These are phyloP conservation scores for Temnothorax unifasciatus DNA, from an alignment of 2,888 invertebrate species.

Conservation along the genomic window DNA sequence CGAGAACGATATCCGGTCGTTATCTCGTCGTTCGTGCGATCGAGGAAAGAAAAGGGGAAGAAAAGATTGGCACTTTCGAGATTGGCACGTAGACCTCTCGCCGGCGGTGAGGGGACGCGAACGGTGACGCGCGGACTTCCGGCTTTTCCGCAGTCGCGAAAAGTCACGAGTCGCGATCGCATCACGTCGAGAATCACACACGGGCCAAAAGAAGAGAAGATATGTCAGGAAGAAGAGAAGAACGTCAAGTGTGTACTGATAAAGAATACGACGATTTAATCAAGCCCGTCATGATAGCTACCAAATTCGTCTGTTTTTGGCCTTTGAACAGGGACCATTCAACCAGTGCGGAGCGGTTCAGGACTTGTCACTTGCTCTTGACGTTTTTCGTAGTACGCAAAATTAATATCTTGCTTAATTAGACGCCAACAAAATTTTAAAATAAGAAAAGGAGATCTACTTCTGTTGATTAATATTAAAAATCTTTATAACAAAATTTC, in stretches of 20 bases:
- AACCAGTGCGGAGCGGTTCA: slow-evolving; percentile 27
- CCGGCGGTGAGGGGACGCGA: neutral
- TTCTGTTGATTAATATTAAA: neutral
- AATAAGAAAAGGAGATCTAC: neutral
- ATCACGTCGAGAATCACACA: neutral
- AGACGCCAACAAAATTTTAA: neutral
- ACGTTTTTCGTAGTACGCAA: slow-evolving; percentile 71
- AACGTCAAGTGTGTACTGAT: neutral
- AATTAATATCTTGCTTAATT: neutral
- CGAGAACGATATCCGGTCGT: slow-evolving; percentile 23
- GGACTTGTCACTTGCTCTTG: slow-evolving; percentile 63
- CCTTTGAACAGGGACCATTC: slow-evolving; percentile 66
- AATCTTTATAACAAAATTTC: neutral
- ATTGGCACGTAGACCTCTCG: slow-evolving; percentile 7
- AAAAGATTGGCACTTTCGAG: slow-evolving; percentile 38
- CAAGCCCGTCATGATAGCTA: slow-evolving; percentile 70
- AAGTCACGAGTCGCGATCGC: slow-evolving; percentile 25
- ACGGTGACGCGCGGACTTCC: slow-evolving; percentile 24
- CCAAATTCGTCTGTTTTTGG: slow-evolving; percentile 76
- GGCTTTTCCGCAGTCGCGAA: slow-evolving; percentile 34
- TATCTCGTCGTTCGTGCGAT: slow-evolving; percentile 28
- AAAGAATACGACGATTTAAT: slow-evolving; percentile 76
- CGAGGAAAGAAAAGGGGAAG: slow-evolving; percentile 24
- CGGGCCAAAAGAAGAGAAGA: neutral
- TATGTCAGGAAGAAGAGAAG: slow-evolving; percentile 39